Conservation (phyloP, 2,888 invertebrate genomes). For the Prenolepis imparis region DNA sequence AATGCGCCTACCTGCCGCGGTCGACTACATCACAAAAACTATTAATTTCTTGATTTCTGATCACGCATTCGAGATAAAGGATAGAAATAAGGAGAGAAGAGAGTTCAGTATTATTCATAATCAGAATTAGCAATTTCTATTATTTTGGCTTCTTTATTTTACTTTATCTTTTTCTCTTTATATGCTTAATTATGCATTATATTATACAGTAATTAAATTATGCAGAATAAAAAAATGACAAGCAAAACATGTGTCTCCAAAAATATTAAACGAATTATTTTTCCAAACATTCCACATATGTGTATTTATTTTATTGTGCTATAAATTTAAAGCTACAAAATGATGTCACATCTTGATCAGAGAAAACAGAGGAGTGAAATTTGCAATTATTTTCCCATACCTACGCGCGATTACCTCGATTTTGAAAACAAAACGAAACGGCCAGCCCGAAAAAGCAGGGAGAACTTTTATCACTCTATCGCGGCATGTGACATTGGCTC, state of each 20-base stretch:
- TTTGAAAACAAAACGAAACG: slow-evolving; percentile 59
- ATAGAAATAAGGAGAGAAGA: not conserved
- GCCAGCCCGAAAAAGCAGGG: slow-evolving; percentile 46
- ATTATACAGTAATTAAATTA: slow-evolving; percentile 2
- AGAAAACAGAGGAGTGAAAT: slow-evolving; percentile 1
- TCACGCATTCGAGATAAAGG: slow-evolving; percentile 10
- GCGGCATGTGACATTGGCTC: slow-evolving; percentile 53
- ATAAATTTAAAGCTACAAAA: not conserved
- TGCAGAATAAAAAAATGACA: not conserved
- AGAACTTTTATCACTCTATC: slow-evolving; percentile 48
- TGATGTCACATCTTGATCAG: not conserved
- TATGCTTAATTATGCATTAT: not conserved
- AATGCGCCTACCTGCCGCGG: slow-evolving; percentile 45
- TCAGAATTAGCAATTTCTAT: not conserved
- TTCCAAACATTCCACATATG: not conserved
- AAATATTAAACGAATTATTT: not conserved
- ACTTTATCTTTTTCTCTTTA: not conserved
- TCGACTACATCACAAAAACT: slow-evolving; percentile 40
- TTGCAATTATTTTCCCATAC: slow-evolving; percentile 8
- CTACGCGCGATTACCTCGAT: not conserved
- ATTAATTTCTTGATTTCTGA: slow-evolving; percentile 41
- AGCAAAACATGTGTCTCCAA: not conserved
- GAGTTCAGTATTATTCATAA: not conserved
- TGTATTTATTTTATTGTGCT: not conserved
- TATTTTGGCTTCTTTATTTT: not conserved